Conservation (phyloP, 2,888 invertebrate species). For the Dolichopus griseipennis region DNA sequence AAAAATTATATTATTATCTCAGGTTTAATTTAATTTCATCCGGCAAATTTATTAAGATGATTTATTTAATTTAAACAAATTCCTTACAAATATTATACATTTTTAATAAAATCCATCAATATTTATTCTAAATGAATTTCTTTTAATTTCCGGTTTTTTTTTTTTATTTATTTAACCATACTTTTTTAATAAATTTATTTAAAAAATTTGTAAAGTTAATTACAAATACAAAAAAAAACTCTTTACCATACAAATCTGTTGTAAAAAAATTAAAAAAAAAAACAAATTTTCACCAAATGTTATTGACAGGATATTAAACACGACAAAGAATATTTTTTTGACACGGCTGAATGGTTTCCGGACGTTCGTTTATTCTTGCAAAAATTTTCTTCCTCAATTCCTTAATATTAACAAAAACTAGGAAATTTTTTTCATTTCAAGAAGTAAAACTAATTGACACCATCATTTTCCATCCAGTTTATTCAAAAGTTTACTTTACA, state of each 20-base stretch:
- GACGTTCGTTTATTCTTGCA: background rate
- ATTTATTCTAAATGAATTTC: too few relatives aligned
- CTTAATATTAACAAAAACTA: too few relatives aligned
- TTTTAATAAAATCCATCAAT: too few relatives aligned
- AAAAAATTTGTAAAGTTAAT: background rate
- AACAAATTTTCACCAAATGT: background rate
- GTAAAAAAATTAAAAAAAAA: background rate
- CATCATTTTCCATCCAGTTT: background rate
- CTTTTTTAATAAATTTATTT: background rate
- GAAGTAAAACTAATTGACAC: background rate
- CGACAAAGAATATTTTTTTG: background rate
- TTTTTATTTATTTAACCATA: background rate
- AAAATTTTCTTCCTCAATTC: too few relatives aligned
- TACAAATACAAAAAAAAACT: background rate
- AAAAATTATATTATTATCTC: too few relatives aligned
- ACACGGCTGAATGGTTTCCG: slow-evolving; percentile 4
- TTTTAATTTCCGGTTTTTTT: background rate
- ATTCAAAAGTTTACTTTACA: background rate
- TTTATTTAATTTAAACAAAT: too few relatives aligned
- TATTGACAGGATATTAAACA: slow-evolving; percentile 6
- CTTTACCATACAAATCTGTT: background rate
- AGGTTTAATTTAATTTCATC: too few relatives aligned
- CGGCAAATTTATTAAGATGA: too few relatives aligned
- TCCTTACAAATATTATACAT: too few relatives aligned
- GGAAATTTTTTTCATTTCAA: too few relatives aligned